Evolutionary conservation across 2,113 vertebrate species (phyloP).

Genomic region (Indicator maculatus): DNA sequence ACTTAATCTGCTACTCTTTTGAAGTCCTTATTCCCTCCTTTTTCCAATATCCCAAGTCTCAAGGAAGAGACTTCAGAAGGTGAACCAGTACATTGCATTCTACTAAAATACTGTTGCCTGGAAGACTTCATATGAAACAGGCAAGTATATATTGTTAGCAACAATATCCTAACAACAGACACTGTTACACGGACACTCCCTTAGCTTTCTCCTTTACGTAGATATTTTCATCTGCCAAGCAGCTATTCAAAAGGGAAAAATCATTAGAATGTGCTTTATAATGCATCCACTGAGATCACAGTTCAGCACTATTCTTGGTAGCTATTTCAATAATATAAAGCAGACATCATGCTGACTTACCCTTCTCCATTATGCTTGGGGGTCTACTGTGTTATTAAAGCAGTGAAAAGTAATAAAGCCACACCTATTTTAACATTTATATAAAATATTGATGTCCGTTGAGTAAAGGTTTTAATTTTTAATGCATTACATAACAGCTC

Average conservation of each 20-base stretch:
- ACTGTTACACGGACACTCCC: not conserved
- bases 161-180: not conserved
- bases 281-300: not conserved
- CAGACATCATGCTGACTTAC: not conserved
- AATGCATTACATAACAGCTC: constrained; percentile 8
- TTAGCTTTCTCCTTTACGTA: not conserved
- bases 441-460: constrained; percentile 38
- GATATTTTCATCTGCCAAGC: not conserved
- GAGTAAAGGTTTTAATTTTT: constrained; percentile 30
- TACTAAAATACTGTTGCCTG: not conserved
- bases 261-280: constrained; percentile 16
- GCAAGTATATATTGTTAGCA: not conserved
- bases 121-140: not conserved
- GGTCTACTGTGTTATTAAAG: constrained; percentile 7
- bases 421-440: constrained; percentile 37
- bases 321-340: not conserved
- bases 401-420: constrained; percentile 35
- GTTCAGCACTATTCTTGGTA: constrained; percentile 15
- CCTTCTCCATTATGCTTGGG: not conserved
- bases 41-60: not conserved
- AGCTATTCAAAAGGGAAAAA: not conserved
- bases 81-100: not conserved
- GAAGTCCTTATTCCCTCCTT: not conserved
- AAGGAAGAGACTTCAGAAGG: not conserved
- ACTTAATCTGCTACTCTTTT: not conserved